Base-by-base conservation (phyloP, 2,797 vertebrate genomes). In the Xyrichtys novacula region DNA sequence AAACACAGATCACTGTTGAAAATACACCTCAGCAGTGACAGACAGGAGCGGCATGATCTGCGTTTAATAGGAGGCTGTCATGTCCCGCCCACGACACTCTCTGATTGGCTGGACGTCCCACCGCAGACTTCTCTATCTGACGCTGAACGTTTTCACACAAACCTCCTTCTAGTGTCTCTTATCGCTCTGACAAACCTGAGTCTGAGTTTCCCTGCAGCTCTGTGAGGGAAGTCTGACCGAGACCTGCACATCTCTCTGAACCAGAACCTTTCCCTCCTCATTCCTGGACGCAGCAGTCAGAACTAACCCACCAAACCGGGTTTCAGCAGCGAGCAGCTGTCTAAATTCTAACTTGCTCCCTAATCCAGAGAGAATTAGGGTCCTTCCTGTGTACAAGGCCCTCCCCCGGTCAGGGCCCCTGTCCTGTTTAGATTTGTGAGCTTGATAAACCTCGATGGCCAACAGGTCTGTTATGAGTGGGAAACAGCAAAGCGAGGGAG, bases 401-500 rank as follows among this genome's bases (percentile, higher is more conserved):
- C 85, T 82, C 73, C 73, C 88, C 85, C 82, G 76, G 81, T 83
- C 88, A 77, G 85, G 86, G 86, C 89, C 91, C 86, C 91, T 85
- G 89, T 89, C 82, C 91, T 91, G 92, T 92, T 93, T 92, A 92
- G 94, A 93, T 93, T 86, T 86, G 85, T 76, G 90, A 93, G 90
- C 85, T 85, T 89, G 93, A 94, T 94, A 93, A 92, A 91, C 85
- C 88, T 84, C 87, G 56, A 89, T 73, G 84, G 92, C 92, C 90
- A 91, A 91, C 93, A 93, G 93, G 93, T 94, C 91, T 92, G 91
- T 92, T 93, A 91, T 93, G 90, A 93, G 91, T 93, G 90, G 89
- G 91, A 89, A 89, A 91, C 65, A 49, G 83, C 84, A 86, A 87
- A 80, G 80, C 69, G 72, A 66, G 43, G 78, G 73, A 31, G 70